A percentile compares a stretch with the other conserved stretches of the same genome.
These are phyloP conservation scores for Enteromius viviparus DNA, from an alignment of 2,797 vertebrate genomes.

Conservation along the genomic window DNA sequence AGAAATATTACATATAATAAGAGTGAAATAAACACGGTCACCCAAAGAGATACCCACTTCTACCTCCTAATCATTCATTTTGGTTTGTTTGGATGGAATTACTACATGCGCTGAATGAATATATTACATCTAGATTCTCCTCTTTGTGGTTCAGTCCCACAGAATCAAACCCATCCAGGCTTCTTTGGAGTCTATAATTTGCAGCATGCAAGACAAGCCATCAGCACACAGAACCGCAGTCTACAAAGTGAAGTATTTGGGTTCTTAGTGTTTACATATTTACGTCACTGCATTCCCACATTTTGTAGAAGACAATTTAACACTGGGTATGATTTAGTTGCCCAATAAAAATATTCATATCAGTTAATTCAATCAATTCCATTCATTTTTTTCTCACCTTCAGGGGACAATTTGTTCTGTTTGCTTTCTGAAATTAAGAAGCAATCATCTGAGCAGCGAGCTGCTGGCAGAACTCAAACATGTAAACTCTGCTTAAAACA, in stretches of 20 bases:
- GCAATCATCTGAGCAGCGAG: conserved; percentile 52
- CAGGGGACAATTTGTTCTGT: conserved; percentile 62
- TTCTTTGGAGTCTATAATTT: conserved; percentile 54
- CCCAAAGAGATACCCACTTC: not conserved
- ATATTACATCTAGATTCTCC: not conserved
- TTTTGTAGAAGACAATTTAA: not conserved
- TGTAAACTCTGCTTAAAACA: conserved; percentile 43
- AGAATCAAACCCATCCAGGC: conserved; percentile 44
- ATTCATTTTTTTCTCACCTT: not conserved
- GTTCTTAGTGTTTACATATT: conserved; percentile 28
- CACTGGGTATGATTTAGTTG: not conserved
- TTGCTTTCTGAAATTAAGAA: conserved; percentile 54
- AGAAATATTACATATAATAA: not conserved
- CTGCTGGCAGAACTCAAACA: conserved; percentile 60
- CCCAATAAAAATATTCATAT: not conserved
- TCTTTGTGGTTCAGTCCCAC: conserved; percentile 46
- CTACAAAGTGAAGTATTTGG: conserved; percentile 56
- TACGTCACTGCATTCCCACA: not conserved
- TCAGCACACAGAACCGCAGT: conserved; percentile 49
- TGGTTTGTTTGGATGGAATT: not conserved
- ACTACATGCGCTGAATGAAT: not conserved
- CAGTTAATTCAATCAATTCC: not conserved
- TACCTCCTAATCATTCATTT: not conserved
- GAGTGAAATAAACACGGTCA: not conserved
- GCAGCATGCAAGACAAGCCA: conserved; percentile 38